Conservation (phyloP, 35 echinoderm and acorn worm species). For the Lytechinus pictus region DNA sequence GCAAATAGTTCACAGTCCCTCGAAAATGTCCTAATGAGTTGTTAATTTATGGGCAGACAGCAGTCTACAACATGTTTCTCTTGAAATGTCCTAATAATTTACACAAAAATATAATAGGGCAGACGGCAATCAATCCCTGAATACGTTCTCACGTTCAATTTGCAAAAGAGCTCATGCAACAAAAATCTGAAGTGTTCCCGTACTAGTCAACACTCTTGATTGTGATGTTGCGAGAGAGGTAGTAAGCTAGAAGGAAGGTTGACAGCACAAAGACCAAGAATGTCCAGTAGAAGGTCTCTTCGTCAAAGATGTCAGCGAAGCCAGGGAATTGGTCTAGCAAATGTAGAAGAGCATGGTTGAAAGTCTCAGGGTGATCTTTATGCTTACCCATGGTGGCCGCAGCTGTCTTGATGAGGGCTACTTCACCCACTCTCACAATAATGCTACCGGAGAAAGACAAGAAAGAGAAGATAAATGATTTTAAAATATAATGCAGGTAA, state of each 20-base stretch:
- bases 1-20: too few species aligned
- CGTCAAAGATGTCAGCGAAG: constrained; percentile 72
- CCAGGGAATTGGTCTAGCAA: constrained; percentile 44
- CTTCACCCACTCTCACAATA: background rate
- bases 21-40: too few species aligned
- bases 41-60: too few species aligned
- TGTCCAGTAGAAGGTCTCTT: constrained; percentile 73
- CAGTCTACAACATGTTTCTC: too few species aligned
- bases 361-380: background rate
- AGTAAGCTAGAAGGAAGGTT: constrained; percentile 60
- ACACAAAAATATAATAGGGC: too few species aligned
- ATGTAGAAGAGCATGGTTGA: background rate
- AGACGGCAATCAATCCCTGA: too few species aligned
- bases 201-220: constrained; percentile 17
- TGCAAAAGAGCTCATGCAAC: too few species aligned
- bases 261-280: constrained; percentile 63
- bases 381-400: background rate
- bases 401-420: background rate
- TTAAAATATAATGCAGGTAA: background rate
- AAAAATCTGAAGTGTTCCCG: too few species aligned
- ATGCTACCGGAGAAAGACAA: background rate
- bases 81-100: too few species aligned
- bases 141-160: too few species aligned
- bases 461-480: background rate
- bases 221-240: constrained; percentile 57